phyloP scores from a whole-genome alignment of 2,888 invertebrate species.

The Timema podura region DNA sequence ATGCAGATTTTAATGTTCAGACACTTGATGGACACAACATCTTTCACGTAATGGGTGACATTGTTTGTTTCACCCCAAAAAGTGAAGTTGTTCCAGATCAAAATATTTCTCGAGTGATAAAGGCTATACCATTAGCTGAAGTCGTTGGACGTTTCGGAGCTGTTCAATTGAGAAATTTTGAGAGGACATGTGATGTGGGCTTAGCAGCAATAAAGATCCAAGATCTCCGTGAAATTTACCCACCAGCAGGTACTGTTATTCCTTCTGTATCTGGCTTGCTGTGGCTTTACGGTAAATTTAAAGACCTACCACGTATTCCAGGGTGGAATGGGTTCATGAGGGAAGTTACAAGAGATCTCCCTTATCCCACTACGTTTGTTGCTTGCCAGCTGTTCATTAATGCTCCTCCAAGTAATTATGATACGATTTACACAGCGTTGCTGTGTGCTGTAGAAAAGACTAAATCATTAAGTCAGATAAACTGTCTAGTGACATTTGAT shows the following conservation, averaged over 20 bases:
- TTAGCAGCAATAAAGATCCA: conserved; percentile 1
- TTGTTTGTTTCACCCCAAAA: neutral
- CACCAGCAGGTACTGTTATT: neutral
- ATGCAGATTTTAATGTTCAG: neutral
- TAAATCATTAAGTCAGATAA: no score
- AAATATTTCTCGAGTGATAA: conserved; percentile 1
- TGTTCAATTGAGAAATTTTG: neutral
- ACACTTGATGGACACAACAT: neutral
- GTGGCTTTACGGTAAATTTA: neutral
- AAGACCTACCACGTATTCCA: neutral
- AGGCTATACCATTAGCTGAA: neutral
- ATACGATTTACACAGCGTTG: neutral
- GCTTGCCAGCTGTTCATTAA: neutral
- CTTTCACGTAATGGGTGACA: neutral
- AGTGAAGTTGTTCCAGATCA: neutral
- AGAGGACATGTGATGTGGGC: neutral
- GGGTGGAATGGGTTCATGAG: neutral
- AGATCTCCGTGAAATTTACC: neutral
- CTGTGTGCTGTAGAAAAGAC: no score
- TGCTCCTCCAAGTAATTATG: neutral
- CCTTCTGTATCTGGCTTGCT: neutral
- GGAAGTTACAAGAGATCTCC: neutral
- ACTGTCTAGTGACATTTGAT: no score
- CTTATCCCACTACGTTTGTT: neutral
- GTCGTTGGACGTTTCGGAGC: neutral